Evolutionary conservation across 2,888 invertebrate genomes (phyloP), one percentile per base, ranked within the genome.

Genomic region (Biston stratarius): DNA sequence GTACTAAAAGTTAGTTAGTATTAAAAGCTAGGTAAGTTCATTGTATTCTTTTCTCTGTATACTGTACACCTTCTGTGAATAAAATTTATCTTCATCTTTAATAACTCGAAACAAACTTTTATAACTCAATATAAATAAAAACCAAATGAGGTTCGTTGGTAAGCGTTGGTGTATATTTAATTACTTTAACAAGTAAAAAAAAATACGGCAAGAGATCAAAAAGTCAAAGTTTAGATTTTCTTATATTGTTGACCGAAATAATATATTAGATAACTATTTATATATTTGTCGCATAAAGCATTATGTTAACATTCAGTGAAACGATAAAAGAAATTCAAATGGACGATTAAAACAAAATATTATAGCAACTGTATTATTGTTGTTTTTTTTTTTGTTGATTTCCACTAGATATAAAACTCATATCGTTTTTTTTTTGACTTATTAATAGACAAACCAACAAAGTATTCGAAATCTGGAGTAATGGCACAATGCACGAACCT

Each of bases 311-410:
- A 55, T 44, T 53, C 42, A 44, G 12, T 9, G 9, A 55, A n/a
- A 42, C 42, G 33, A 55, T 55, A 42, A 42, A 55, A n/a, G 52
- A 53, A 55, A 44, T 15, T 8, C 24, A 45, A 34, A 61, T 40
- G 11, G 38, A 42, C 48, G 56, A 24, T 40, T 11, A 48, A 55
- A 38, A n/a, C 52, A 52, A 64, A 45, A 9, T 57, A 63, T 10
- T 3, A 9, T n/a, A 5, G 11, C 10, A 10, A 5, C 8, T 40
- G 11, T 14, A 36, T 14, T 6, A 11, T 55, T 33, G 33, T 33
- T 45, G n/a, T 12, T 7, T 11, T 24, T 11, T 24, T 59, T 15
- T 38, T 14, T 6, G 44, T 51, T 12, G 34, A 7, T n/a, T 51
- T 9, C 8, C 0, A 5, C 0, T 7, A 10, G 5, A 8, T n/a